Percentiles rank a stretch among this genome's conserved stretches.
phyloP scores from a whole-genome alignment of 2,888 invertebrate species.

The Pharmacophagus antenor region DNA sequence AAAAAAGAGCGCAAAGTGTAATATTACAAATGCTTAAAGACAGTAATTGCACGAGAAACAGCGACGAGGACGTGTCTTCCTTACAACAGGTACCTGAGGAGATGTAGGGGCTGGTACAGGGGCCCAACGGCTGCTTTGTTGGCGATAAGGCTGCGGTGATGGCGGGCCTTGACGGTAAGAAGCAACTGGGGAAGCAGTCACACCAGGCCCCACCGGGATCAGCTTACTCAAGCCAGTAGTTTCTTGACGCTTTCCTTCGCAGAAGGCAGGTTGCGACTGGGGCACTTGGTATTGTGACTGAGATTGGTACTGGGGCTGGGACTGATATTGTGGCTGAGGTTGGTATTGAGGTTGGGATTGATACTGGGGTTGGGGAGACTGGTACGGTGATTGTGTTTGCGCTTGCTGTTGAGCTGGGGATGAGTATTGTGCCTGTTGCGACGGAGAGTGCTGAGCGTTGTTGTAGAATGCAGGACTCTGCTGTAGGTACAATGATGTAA shows the following conservation, averaged over 20 bases:
- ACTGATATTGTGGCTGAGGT: slow-evolving; percentile 33
- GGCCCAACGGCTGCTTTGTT: slow-evolving; percentile 71
- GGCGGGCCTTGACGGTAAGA: slow-evolving; percentile 60
- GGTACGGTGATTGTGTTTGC: slow-evolving; percentile 31
- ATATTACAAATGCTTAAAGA: slow-evolving; percentile 4
- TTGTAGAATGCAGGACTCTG: slow-evolving; percentile 73
- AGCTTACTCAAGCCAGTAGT: slow-evolving; percentile 71
- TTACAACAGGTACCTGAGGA: slow-evolving; percentile 63
- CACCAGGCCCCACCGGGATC: slow-evolving; percentile 69
- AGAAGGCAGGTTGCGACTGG: slow-evolving; percentile 53
- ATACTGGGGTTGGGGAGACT: slow-evolving; percentile 30
- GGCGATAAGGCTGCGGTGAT: slow-evolving; percentile 68
- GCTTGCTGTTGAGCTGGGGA: slow-evolving; percentile 31
- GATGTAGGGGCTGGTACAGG: slow-evolving; percentile 73
- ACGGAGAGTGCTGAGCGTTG: slow-evolving; percentile 72
- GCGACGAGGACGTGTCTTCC: slow-evolving; percentile 27
- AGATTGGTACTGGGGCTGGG: slow-evolving; percentile 37
- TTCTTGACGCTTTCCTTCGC: slow-evolving; percentile 67
- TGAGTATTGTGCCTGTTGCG: slow-evolving; percentile 42
- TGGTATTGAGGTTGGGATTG: slow-evolving; percentile 36
- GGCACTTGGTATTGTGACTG: slow-evolving; percentile 38
- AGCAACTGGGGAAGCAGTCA: slow-evolving; percentile 48
- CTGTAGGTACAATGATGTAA: slow-evolving; percentile 48
- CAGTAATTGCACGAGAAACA: slow-evolving; percentile 16
- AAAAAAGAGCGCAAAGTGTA: not conserved